Conservation (phyloP, 2,113 vertebrate genomes). For the Hoplias malabaricus region DNA sequence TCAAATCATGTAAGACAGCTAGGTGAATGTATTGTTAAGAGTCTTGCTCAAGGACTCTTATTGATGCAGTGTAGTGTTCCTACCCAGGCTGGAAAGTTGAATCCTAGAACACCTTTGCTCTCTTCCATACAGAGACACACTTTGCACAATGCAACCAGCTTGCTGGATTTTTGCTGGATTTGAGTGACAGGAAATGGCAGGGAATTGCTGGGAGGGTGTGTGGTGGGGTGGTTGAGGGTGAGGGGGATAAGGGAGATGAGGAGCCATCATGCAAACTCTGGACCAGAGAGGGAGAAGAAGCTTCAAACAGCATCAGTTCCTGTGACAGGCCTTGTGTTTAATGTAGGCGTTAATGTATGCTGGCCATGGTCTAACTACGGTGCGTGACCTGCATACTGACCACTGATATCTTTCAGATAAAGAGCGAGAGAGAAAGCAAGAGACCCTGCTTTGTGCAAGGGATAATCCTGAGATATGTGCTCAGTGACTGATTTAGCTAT, state of each 20-base stretch:
- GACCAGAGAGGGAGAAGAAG: constrained; percentile 27
- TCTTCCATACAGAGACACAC: not conserved
- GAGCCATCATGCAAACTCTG: not conserved
- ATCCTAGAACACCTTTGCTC: too few relatives aligned
- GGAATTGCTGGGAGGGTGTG: not conserved
- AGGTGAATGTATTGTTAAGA: too few relatives aligned
- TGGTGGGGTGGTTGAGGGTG: not conserved
- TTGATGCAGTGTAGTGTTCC: too few relatives aligned
- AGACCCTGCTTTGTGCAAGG: not conserved
- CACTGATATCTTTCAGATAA: constrained; percentile 26
- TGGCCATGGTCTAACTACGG: constrained; percentile 19
- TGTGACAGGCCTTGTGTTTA: constrained; percentile 45
- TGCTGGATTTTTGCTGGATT: not conserved
- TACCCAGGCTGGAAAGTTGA: too few relatives aligned
- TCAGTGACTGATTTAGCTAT: not conserved
- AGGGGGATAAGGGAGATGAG: not conserved
- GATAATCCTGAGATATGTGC: not conserved
- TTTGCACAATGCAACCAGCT: too few relatives aligned
- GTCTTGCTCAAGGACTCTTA: too few relatives aligned
- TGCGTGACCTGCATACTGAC: constrained; percentile 34
- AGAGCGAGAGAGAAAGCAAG: not conserved
- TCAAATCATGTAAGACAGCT: too few relatives aligned
- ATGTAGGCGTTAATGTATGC: constrained; percentile 52
- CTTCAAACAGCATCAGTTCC: constrained; percentile 38
- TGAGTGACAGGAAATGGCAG: constrained; percentile 43